These are phyloP conservation scores for Rhabdophis nuchalis DNA, from an alignment of 2,797 vertebrate genomes.

Conservation along the genomic window DNA sequence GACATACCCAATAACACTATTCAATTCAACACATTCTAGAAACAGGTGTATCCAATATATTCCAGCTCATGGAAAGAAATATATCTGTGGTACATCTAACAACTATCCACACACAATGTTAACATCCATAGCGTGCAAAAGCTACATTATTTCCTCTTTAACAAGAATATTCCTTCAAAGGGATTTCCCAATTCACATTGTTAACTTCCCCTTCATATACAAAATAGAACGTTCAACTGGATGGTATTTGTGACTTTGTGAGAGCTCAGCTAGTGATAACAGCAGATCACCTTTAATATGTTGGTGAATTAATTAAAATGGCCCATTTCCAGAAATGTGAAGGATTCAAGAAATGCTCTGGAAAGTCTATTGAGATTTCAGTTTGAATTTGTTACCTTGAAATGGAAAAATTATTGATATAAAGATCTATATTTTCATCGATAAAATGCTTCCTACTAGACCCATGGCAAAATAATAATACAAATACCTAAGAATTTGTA, in stretches of 20 bases:
- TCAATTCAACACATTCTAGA: neutral
- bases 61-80: neutral
- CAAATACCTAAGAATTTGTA: neutral
- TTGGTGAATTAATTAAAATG: neutral
- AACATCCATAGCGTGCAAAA: neutral
- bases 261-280: neutral
- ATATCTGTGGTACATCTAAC: no score
- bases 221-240: neutral
- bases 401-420: neutral
- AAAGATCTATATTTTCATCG: neutral
- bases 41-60: neutral
- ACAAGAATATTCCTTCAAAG: neutral
- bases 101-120: neutral
- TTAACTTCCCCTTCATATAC: neutral
- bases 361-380: neutral
- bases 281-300: neutral
- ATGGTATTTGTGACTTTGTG: neutral
- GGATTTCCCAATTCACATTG: neutral
- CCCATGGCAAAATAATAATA: neutral
- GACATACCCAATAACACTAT: neutral
- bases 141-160: neutral
- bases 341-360: neutral
- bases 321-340: neutral
- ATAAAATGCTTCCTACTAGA: neutral
- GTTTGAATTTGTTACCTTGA: neutral